Base-by-base conservation (phyloP, 1,140 invertebrate genomes). In the Meloidogyne floridensis region DNA sequence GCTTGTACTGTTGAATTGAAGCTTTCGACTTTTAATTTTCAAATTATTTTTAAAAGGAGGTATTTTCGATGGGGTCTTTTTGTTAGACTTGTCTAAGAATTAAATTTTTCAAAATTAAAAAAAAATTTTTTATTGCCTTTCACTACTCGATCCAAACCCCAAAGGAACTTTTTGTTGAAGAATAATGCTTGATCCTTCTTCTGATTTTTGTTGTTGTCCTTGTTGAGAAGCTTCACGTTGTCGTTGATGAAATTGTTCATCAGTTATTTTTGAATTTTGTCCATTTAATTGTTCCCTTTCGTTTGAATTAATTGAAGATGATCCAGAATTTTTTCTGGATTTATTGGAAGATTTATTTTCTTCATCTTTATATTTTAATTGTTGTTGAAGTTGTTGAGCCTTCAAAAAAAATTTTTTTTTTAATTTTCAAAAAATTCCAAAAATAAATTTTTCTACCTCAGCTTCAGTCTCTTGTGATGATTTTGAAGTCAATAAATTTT, bases 81-180 rank as follows among this genome's bases (percentile, higher is more conserved):
- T 32, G 1, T 2, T 32, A 2, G 32, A 32, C 32, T 32, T 32
- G 0, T 1, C 1, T 32, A 2, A 1, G 32, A 2, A 32, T 32
- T 32, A 32, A 32, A 32, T 32, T 32, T 32, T 32, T 32, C 32
- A 32, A 32, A 32, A 32, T 1, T 32, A 32, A 32, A 32, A 32
- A 32, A n/a, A n/a, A 32, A 32, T 32, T 32, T 32, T 1, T 32
- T 32, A 2, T 76, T 32, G 18, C 75, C 75, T 76, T 56, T 69
- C 69, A 32, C 54, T 65, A 76, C 75, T 76, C 15, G 75, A 76
- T 13, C 75, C 75, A 43, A 76, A 76, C 7, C 75, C 75, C 42
- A 76, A 69, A 7, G 75, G 51, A 76, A 47, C 69, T 76, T 76
- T 56, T 76, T 76, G 13, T 43, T 43, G 11, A 10, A 54, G 6